Evolutionary conservation across 2,888 invertebrate species (phyloP).

Genomic region (Drosophila nigricruria): DNA sequence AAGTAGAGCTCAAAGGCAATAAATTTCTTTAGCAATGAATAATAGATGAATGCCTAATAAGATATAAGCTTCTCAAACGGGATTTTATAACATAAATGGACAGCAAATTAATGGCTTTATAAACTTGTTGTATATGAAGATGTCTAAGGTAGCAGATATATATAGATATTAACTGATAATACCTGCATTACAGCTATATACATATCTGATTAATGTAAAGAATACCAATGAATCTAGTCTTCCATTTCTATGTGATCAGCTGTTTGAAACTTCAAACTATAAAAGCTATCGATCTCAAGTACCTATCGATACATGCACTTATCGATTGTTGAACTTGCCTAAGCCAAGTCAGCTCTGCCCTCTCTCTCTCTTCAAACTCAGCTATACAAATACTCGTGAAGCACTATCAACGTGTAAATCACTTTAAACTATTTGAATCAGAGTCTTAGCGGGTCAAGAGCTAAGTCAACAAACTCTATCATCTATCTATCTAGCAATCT

Average conservation of each 20-base stretch:
- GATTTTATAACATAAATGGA: neutral
- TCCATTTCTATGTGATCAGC: neutral
- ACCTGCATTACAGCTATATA: neutral
- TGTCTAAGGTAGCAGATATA: neutral
- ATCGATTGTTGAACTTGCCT: neutral
- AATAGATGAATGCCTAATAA: neutral
- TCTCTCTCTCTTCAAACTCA: neutral
- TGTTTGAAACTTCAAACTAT: neutral
- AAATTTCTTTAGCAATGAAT: neutral
- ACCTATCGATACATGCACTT: neutral
- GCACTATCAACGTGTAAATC: slow-evolving; percentile 15
- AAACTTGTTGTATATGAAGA: neutral
- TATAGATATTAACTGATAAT: neutral
- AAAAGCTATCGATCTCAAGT: neutral
- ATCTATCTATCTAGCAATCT: neutral
- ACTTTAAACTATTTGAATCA: slow-evolving; percentile 4
- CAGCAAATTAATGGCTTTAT: neutral
- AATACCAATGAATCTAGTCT: too few species aligned
- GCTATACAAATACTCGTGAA: neutral
- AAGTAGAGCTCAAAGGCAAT: neutral
- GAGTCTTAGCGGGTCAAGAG: slow-evolving; percentile 54
- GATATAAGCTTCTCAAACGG: neutral
- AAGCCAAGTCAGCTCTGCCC: neutral
- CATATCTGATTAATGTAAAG: neutral
- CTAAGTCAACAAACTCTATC: slow-evolving; percentile 44